These are phyloP conservation scores for Craterocephalus amniculus DNA, from an alignment of 2,797 vertebrate genomes.

Conservation along the genomic window DNA sequence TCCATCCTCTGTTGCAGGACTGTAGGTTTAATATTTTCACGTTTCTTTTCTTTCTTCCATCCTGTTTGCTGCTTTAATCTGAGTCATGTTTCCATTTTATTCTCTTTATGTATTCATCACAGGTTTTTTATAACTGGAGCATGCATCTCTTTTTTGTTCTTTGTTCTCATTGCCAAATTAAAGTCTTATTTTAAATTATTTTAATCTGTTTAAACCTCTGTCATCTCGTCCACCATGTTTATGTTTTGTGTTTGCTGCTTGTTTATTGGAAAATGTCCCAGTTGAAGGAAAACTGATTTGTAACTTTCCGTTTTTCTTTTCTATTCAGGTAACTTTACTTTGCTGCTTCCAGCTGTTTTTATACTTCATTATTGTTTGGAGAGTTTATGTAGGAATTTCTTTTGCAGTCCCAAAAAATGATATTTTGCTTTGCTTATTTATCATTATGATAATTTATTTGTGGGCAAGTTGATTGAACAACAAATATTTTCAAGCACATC, in stretches of 20 bases:
- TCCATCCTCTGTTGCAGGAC: conserved; percentile 9
- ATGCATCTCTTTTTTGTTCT: not conserved
- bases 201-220: conserved; percentile 1
- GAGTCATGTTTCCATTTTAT: not conserved
- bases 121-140: conserved; percentile 14
- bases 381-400: not conserved
- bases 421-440: not conserved
- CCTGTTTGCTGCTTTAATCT: conserved; percentile 21
- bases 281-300: conserved; percentile 44
- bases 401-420: conserved; percentile 51
- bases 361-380: not conserved
- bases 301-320: conserved; percentile 34
- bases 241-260: conserved; percentile 44
- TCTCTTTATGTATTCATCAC: conserved; percentile 17
- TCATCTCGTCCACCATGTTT: conserved; percentile 13
- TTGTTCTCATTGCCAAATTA: not conserved
- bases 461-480: not conserved
- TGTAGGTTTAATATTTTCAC: not conserved
- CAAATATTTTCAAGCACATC: not conserved
- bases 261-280: conserved; percentile 32
- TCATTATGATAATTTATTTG: not conserved
- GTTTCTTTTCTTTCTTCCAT: conserved; percentile 11
- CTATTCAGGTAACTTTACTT: conserved; percentile 38
- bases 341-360: conserved; percentile 10
- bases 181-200: not conserved